These are phyloP conservation scores for Sterrhoptilus dennistouni DNA, from an alignment of 2,113 vertebrate genomes.

Conservation along the genomic window DNA sequence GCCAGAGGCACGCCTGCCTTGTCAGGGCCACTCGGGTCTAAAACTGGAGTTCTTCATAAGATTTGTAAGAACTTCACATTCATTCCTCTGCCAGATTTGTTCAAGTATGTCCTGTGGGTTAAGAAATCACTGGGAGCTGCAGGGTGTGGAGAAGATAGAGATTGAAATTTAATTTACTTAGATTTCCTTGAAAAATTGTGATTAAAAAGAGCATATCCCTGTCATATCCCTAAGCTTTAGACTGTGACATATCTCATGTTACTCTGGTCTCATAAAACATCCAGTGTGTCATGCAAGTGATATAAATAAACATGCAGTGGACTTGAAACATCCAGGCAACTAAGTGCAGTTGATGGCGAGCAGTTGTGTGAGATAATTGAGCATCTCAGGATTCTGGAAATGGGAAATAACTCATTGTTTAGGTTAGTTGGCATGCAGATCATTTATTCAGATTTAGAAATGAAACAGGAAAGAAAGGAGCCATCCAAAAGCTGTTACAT, in stretches of 20 bases:
- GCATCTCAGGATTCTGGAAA: background rate
- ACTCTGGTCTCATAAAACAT: background rate
- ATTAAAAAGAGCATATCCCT: background rate
- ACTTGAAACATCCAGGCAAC: slow-evolving; percentile 28
- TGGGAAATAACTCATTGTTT: background rate
- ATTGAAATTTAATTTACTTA: background rate
- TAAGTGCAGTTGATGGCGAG: slow-evolving; percentile 11
- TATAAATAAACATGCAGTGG: slow-evolving; percentile 27
- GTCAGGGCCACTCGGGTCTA: background rate
- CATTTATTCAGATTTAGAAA: slow-evolving; percentile 2
- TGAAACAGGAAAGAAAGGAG: background rate
- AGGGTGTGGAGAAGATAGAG: background rate
- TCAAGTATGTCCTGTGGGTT: background rate
- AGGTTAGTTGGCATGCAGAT: background rate
- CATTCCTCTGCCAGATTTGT: background rate
- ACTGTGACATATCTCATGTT: background rate
- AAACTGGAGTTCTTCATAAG: background rate
- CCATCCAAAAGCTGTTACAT: background rate
- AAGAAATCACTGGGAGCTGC: background rate
- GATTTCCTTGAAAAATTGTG: background rate
- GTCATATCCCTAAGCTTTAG: background rate
- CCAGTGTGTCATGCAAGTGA: background rate
- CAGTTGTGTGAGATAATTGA: slow-evolving; percentile 8
- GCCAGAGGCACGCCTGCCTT: background rate
- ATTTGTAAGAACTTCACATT: background rate